These are phyloP conservation scores for Pyralis farinalis DNA, from an alignment of 2,888 invertebrate species.

Conservation along the genomic window DNA sequence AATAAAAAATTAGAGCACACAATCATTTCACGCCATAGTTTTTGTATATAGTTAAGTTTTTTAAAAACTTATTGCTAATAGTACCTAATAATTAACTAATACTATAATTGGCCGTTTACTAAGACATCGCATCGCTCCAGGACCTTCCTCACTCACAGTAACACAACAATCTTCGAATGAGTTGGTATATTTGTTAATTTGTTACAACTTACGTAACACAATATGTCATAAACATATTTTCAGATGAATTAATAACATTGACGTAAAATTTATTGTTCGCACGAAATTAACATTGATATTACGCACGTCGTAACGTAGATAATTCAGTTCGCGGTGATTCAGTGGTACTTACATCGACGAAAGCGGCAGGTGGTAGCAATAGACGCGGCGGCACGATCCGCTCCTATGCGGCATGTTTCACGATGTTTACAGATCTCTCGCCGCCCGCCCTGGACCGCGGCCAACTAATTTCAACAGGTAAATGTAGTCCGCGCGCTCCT, in stretches of 20 bases:
- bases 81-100: too few species aligned
- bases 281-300: not conserved
- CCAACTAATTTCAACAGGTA: conserved; percentile 75
- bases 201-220: too few species aligned
- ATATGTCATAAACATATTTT: too few species aligned
- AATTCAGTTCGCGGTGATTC: conserved; percentile 20
- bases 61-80: too few species aligned
- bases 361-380: conserved; percentile 25
- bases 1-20: too few species aligned
- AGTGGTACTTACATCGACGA: conserved; percentile 17
- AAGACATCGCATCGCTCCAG: too few species aligned
- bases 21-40: too few species aligned
- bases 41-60: too few species aligned
- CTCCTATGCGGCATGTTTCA: conserved; percentile 26
- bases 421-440: conserved; percentile 48
- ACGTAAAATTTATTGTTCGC: not conserved
- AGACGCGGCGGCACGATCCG: conserved; percentile 35
- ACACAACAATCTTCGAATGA: too few species aligned
- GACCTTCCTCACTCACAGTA: too few species aligned
- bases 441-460: conserved; percentile 50
- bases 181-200: too few species aligned
- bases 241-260: not conserved
- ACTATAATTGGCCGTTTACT: too few species aligned
- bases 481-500: conserved; percentile 49
- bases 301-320: conserved; percentile 6